Conservation (phyloP, 2,113 vertebrate species). For the Regulus satrapa region DNA sequence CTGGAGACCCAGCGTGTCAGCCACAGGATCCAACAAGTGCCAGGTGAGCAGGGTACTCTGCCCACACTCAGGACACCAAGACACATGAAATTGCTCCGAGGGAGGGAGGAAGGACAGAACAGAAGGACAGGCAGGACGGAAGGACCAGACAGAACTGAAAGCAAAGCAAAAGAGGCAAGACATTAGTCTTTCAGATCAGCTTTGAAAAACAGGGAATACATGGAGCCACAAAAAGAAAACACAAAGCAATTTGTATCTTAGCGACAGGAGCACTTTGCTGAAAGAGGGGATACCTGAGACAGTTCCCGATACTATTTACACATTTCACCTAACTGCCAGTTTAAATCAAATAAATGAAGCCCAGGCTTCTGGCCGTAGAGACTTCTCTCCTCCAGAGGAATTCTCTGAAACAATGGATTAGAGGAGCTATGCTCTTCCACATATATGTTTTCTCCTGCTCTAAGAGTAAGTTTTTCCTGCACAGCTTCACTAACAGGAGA, state of each 20-base stretch:
- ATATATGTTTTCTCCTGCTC: neutral
- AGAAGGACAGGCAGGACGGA: neutral
- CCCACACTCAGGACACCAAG: neutral
- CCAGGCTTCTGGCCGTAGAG: neutral
- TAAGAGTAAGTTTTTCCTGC: neutral
- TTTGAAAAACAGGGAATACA: neutral
- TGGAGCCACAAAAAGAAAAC: neutral
- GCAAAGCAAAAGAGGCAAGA: neutral
- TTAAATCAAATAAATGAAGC: neutral
- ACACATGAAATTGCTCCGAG: neutral
- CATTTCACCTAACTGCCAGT: neutral
- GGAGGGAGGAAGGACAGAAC: neutral
- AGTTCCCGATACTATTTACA: neutral
- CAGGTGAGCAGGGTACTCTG: neutral
- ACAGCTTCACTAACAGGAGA: neutral
- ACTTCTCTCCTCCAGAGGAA: neutral
- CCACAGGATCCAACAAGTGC: neutral
- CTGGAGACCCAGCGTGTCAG: neutral
- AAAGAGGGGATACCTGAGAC: neutral
- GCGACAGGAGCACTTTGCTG: neutral
- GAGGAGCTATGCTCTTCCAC: neutral
- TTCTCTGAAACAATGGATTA: neutral
- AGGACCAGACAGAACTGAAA: neutral
- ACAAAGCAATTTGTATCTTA: neutral
- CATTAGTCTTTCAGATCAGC: neutral